Base-by-base conservation (phyloP, 2,888 invertebrate species). In the Trissolcus brochymenae region DNA sequence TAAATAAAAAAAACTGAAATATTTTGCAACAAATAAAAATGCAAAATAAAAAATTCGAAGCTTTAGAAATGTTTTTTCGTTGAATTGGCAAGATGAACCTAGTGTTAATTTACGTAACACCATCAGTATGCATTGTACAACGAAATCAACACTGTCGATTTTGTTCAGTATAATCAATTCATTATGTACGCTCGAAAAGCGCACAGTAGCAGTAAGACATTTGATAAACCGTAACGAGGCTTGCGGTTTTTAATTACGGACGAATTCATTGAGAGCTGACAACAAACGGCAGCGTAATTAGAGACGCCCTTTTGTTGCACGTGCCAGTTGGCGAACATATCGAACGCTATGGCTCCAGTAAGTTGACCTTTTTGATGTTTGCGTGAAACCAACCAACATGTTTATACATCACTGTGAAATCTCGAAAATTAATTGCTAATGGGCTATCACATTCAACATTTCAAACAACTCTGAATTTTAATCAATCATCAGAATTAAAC, bases 361-460 rank as follows among this genome's bases (percentile, higher is more conserved):
- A 73, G 61, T 66, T 73, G 74, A 74, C 67, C 67, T 74, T 62
- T 74, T 74, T 55, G 56, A 59, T 56, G 56, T 66, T 73, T 61
- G 41, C 29, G 35, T 35, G 9, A 2, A 35, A 35, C 35, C 11
- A 35, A 11, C 7, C 35, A 7, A 35, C 7, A 35, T 35, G 35
- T 35, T 19, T 35, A 35, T 9, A 11, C 35, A 35, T 35, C 7
- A 35, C 9, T 6, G 2, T 35, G 35, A 1, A 9, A 35, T 35
- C 11, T 35, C 35, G 7, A 35, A 7, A 35, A 35, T 35, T 11
- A 35, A 9, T 35, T 35, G 35, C 35, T 35, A 35, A 35, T 35
- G 11, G 9, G 9, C 9, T 11, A 35, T 35, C 35, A 2, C 1
- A 9, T 1, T 11, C 35, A 35, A 11, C 35, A 35, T 35, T n/a